Conservation (phyloP, 2,888 invertebrate species). For the Ischnura elegans region DNA sequence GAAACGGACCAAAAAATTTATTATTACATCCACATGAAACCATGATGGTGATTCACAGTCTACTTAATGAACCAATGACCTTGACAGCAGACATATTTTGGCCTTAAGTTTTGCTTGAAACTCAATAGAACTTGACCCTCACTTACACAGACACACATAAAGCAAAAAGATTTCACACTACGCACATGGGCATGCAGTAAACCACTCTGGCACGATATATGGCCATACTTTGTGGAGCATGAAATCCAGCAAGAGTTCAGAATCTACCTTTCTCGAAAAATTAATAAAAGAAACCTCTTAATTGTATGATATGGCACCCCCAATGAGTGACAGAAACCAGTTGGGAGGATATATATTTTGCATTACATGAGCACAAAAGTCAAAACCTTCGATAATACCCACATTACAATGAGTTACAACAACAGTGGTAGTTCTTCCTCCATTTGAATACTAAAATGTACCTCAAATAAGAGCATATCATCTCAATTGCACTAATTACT, state of each 20-base stretch:
- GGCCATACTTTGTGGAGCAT: no score
- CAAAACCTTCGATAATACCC: not conserved
- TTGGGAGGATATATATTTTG: not conserved
- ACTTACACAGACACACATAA: not conserved
- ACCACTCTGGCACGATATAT: not conserved
- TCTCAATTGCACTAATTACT: not conserved
- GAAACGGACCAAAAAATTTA: slow-evolving; percentile 71
- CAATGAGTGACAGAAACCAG: not conserved
- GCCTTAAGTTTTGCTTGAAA: not conserved
- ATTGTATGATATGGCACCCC: no score
- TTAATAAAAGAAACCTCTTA: no score
- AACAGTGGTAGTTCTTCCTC: no score
- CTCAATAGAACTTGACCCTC: not conserved
- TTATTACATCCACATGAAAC: not conserved
- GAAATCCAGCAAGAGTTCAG: no score
- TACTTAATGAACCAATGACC: not conserved
- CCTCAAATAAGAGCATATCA: no score
- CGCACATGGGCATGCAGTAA: not conserved
- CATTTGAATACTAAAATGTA: not conserved
- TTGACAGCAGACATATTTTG: slow-evolving; percentile 18
- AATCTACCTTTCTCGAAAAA: no score
- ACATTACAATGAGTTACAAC: no score
- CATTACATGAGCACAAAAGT: not conserved
- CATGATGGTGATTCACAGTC: not conserved
- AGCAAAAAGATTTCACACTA: not conserved